phyloP scores from a whole-genome alignment of 2,113 vertebrate species.

The pig (Sus scrofa) region DNA sequence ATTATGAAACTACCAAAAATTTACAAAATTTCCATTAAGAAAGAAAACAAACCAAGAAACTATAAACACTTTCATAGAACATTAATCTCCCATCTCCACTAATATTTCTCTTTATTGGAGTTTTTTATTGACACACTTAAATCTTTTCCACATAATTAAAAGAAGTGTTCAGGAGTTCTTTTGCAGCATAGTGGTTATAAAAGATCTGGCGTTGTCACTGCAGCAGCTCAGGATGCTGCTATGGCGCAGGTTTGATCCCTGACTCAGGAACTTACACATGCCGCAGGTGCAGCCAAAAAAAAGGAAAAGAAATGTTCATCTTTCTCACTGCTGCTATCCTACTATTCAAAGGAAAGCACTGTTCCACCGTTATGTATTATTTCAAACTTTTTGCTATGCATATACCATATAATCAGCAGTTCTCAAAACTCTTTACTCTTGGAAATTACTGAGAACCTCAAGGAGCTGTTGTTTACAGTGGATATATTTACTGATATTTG shows the following conservation, averaged over 20 bases:
- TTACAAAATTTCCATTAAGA: neutral
- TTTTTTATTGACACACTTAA: neutral
- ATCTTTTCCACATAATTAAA: conserved; percentile 38
- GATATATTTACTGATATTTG: conserved; percentile 16
- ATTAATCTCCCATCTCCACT: neutral
- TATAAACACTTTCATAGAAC: neutral
- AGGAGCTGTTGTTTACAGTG: neutral
- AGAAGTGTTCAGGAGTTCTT: neutral
- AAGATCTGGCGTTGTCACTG: too few species aligned
- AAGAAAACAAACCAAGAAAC: neutral
- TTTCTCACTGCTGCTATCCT: neutral
- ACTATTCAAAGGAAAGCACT: conserved; percentile 15
- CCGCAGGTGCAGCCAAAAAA: too few species aligned
- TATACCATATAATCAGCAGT: neutral
- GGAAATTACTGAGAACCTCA: neutral
- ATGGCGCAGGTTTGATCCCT: too few species aligned
- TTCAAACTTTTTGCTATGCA: conserved; percentile 27
- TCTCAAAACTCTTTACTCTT: conserved; percentile 45
- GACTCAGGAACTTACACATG: too few species aligned
- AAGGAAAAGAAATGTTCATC: neutral
- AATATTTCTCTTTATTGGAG: conserved; percentile 19
- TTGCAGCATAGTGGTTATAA: too few species aligned
- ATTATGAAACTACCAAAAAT: neutral
- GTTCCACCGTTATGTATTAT: neutral
- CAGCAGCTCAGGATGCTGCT: too few species aligned